Conservation (phyloP, 1,140 invertebrate genomes). For the Maconellicoccus hirsutus region DNA sequence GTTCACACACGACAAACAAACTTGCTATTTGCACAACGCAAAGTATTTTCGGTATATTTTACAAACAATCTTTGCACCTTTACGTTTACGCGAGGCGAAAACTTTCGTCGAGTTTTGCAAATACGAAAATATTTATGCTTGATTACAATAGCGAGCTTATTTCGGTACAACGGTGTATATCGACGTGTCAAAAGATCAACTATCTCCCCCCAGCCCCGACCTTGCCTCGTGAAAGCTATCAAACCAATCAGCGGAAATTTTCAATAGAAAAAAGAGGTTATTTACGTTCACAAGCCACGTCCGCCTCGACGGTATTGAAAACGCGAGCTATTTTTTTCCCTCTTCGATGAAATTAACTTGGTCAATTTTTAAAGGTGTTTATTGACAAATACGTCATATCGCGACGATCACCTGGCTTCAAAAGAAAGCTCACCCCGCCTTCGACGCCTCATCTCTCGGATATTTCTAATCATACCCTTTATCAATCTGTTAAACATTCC, state of each 20-base stretch:
- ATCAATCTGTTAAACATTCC: neutral
- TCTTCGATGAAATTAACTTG: neutral
- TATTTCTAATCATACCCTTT: slow-evolving; percentile 5
- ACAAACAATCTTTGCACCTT: neutral
- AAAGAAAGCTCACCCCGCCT: neutral
- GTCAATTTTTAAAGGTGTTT: neutral
- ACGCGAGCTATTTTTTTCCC: neutral
- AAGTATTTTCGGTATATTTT: neutral
- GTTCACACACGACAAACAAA: neutral
- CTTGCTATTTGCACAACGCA: neutral
- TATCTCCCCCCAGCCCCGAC: no score
- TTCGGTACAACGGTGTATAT: no score
- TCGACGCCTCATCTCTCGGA: neutral
- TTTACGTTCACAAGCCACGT: neutral
- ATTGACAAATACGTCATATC: neutral
- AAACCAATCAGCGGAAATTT: no score
- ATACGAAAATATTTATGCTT: no score
- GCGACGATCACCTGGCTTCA: neutral
- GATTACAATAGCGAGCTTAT: no score
- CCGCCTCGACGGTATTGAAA: neutral
- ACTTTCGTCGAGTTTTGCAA: no score
- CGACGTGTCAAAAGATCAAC: no score
- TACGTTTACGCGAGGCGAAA: no score
- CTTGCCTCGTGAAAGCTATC: no score
- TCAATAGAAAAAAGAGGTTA: neutral